Percentiles rank a stretch among this genome's conserved stretches.
These are phyloP conservation scores for Podargus strigoides DNA, from an alignment of 2,797 vertebrate genomes.

Conservation along the genomic window DNA sequence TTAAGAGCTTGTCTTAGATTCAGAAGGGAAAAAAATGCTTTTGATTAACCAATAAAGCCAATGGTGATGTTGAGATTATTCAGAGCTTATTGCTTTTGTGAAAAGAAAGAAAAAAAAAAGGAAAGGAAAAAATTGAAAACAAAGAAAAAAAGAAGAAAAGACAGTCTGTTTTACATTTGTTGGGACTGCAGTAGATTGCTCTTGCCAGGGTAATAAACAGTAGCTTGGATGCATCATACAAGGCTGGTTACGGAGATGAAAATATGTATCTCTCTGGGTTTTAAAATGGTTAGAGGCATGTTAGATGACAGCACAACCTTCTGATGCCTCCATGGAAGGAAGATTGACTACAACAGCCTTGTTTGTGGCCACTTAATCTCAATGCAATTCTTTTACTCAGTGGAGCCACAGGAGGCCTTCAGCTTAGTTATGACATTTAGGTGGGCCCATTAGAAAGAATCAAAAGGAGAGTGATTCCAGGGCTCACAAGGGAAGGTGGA, in stretches of 20 bases:
- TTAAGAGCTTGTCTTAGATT: constrained; percentile 53
- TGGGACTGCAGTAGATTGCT: not conserved
- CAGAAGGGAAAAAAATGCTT: constrained; percentile 37
- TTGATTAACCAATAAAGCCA: constrained; percentile 58
- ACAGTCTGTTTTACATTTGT: not conserved
- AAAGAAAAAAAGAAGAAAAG: not conserved
- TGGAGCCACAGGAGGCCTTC: not conserved
- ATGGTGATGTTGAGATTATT: constrained; percentile 43
- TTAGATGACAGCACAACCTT: not conserved
- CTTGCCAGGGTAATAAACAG: constrained; percentile 21
- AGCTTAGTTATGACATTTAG: not conserved
- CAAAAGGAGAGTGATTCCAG: not conserved
- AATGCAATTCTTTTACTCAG: not conserved
- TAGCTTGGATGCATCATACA: not conserved
- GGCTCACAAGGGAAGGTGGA: not conserved
- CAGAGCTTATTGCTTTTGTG: constrained; percentile 31
- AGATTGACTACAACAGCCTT: not conserved
- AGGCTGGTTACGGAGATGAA: not conserved
- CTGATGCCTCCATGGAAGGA: not conserved
- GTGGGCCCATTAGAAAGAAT: not conserved
- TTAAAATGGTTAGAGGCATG: not conserved
- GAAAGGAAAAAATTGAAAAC: not conserved
- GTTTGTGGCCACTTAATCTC: not conserved
- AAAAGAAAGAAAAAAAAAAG: not conserved
- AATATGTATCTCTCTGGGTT: not conserved